Evolutionary conservation across 2,797 vertebrate genomes (phyloP).

Genomic region (Acanthis flammea): DNA sequence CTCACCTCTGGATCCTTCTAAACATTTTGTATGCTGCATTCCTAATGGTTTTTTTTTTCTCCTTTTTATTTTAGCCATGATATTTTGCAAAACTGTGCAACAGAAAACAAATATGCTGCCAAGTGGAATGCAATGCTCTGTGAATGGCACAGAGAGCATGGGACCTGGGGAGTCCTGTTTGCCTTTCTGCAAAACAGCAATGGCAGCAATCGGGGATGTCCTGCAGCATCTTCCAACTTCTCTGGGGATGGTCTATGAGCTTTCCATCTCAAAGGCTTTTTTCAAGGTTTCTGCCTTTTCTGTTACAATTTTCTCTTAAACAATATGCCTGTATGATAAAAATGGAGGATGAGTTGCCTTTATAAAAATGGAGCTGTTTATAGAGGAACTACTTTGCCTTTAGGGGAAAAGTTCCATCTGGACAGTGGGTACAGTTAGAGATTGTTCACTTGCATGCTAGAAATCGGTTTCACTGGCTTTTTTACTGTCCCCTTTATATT

Average conservation of each 20-base stretch:
- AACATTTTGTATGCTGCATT: not conserved
- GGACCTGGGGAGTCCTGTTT: not conserved
- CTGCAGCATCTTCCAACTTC: not conserved
- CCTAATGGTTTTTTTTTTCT: not conserved
- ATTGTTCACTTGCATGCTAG: not conserved
- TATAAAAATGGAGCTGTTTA: not conserved
- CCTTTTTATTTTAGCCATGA: not conserved
- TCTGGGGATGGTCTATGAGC: not conserved
- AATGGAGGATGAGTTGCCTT: not conserved
- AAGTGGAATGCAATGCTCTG: not conserved
- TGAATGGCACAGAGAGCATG: not conserved
- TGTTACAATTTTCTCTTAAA: not conserved
- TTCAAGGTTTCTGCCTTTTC: not conserved
- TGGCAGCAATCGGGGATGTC: not conserved
- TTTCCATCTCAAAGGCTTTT: not conserved
- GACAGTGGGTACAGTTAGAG: not conserved
- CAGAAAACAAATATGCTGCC: not conserved
- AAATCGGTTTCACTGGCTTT: not conserved
- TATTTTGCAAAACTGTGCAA: not conserved
- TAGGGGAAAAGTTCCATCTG: not conserved
- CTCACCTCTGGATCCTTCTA: not conserved
- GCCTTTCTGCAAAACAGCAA: not conserved
- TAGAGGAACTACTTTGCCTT: not conserved
- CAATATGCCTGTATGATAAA: not conserved
- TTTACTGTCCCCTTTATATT: not conserved